phyloP scores from a whole-genome alignment of 1,140 invertebrate species.

The Drosophila lowei region DNA sequence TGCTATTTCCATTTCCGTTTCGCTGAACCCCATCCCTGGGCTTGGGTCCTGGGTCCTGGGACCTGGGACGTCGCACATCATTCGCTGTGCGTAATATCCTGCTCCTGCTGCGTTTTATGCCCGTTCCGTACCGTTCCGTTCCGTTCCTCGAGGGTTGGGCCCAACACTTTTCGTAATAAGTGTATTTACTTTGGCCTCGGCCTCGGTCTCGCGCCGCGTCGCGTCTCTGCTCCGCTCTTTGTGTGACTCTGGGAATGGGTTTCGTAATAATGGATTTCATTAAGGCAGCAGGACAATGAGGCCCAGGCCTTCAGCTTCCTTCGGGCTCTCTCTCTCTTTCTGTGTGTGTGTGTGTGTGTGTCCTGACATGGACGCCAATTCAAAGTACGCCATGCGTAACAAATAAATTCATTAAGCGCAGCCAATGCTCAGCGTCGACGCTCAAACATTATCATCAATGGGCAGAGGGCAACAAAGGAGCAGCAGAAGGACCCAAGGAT shows the following conservation, averaged over 20 bases:
- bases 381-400: constrained; percentile 81
- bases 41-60: not conserved
- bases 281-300: constrained; percentile 72
- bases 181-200: constrained; percentile 72
- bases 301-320: constrained; percentile 17
- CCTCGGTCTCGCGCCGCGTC: not conserved
- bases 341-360: constrained; percentile 2
- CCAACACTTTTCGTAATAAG: constrained; percentile 79
- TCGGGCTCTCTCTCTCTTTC: not conserved
- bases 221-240: constrained; percentile 4
- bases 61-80: constrained; percentile 19
- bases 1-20: constrained; percentile 48
- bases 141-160: constrained; percentile 34
- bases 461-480: constrained; percentile 44
- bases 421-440: constrained; percentile 65
- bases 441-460: constrained; percentile 74
- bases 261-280: constrained; percentile 81
- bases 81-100: constrained; percentile 61
- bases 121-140: constrained; percentile 22
- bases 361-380: constrained; percentile 67
- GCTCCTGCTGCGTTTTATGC: constrained; percentile 79
- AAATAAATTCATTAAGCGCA: constrained; percentile 87
- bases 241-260: constrained; percentile 56
- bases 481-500: constrained; percentile 6
- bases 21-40: constrained; percentile 2